Percentiles rank a stretch among this genome's conserved stretches.
Conservation (phyloP, 2,797 vertebrate genomes). For the Hippoglossus hippoglossus region DNA sequence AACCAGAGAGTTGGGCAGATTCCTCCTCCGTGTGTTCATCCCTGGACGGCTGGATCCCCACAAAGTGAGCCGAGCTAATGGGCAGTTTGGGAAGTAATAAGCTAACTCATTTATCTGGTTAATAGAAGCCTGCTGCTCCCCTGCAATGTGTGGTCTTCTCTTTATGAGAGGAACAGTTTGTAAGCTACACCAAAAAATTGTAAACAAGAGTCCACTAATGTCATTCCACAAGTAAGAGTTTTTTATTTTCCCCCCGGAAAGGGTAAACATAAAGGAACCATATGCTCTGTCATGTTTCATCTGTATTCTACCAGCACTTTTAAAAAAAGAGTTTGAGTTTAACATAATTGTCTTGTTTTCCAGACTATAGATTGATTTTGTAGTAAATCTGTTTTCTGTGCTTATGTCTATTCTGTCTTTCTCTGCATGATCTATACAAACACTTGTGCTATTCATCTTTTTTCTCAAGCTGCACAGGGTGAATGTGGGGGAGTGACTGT, state of each 20-base stretch:
- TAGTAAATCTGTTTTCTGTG: conserved; percentile 18
- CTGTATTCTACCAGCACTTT: conserved; percentile 1
- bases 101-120: conserved; percentile 74
- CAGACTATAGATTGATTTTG: conserved; percentile 19
- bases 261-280: neutral
- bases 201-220: neutral
- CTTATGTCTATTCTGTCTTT: conserved; percentile 28
- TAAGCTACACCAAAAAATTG: neutral
- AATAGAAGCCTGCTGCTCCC: conserved; percentile 73
- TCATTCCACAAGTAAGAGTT: neutral
- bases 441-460: conserved; percentile 52
- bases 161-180: neutral
- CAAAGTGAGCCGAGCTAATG: conserved; percentile 77
- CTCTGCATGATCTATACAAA: conserved; percentile 35
- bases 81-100: conserved; percentile 81
- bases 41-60: conserved; percentile 65
- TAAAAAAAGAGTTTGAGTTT: neutral
- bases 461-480: conserved; percentile 28
- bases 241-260: neutral
- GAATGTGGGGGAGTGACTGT: conserved; percentile 54
- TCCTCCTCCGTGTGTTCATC: conserved; percentile 54
- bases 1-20: conserved; percentile 52
- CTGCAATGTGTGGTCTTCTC: conserved; percentile 57
- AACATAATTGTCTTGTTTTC: neutral
- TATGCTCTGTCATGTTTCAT: conserved; percentile 1